Conservation (phyloP, 2,888 invertebrate species). For the Sisyra nigra region DNA sequence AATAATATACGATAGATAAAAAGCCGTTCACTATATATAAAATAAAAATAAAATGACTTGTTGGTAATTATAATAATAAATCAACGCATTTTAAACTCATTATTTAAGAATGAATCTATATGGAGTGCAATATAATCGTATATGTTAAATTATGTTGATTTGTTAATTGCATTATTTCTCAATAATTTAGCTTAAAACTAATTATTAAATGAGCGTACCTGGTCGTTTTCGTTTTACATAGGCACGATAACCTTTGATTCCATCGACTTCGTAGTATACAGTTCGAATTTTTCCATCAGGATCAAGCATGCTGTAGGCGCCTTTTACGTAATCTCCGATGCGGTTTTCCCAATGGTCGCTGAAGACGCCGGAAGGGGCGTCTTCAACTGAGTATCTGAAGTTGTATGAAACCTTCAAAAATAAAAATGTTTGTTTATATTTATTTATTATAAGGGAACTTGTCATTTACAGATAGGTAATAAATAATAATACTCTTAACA, state of each 20-base stretch:
- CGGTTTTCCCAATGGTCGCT: conserved; percentile 23
- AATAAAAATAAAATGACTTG: no score
- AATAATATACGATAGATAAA: no score
- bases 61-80: no score
- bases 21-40: no score
- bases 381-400: conserved; percentile 21
- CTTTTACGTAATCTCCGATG: conserved; percentile 19
- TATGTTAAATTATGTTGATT: no score
- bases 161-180: no score
- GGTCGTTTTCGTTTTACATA: conserved; percentile 32
- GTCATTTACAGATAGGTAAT: neutral
- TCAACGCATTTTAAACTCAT: no score
- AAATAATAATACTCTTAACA: no score
- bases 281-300: conserved; percentile 43
- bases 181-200: no score
- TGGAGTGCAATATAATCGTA: no score
- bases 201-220: conserved; percentile 14
- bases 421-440: neutral
- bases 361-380: conserved; percentile 16
- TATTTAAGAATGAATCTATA: no score
- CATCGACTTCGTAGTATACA: conserved; percentile 40
- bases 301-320: conserved; percentile 48
- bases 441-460: neutral
- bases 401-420: conserved; percentile 18
- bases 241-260: conserved; percentile 35